phyloP scores from a whole-genome alignment of 1,140 invertebrate genomes.

The Ruditapes philippinarum region DNA sequence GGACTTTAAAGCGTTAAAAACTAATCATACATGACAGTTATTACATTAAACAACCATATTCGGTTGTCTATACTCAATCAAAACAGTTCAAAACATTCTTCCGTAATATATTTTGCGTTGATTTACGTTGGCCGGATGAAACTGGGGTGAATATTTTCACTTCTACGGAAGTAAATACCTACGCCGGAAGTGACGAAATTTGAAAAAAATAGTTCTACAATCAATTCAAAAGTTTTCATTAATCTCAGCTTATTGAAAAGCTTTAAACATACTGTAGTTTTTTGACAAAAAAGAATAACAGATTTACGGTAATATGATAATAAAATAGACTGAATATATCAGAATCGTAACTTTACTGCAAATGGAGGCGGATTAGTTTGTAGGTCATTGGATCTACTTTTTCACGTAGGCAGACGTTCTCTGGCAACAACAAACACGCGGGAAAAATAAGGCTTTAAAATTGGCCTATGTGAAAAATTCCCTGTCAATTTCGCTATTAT shows the following conservation, averaged over 20 bases:
- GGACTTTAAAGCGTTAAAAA: background rate
- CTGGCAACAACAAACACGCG: constrained; percentile 44
- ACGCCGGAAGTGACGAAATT: background rate
- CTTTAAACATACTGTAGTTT: no score
- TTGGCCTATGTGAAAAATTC: no score
- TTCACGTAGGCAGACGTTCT: constrained; percentile 56
- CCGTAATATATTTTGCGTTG: constrained; percentile 3
- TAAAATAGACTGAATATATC: no score
- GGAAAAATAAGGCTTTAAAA: background rate
- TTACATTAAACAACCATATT: constrained; percentile 24
- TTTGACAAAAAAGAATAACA: no score
- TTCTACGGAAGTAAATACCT: constrained; percentile 49
- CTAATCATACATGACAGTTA: background rate
- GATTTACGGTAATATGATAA: no score
- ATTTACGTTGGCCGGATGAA: constrained; percentile 32
- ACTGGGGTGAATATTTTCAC: constrained; percentile 46
- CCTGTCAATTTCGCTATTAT: no score
- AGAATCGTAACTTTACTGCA: no score
- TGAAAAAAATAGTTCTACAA: constrained; percentile 44
- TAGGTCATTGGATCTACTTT: constrained; percentile 60
- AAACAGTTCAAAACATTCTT: no score
- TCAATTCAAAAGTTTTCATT: background rate
- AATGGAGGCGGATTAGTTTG: constrained; percentile 24
- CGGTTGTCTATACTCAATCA: background rate
- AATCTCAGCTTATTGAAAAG: no score